Conservation (phyloP, 2,888 invertebrate species). For the Unio delphinus region DNA sequence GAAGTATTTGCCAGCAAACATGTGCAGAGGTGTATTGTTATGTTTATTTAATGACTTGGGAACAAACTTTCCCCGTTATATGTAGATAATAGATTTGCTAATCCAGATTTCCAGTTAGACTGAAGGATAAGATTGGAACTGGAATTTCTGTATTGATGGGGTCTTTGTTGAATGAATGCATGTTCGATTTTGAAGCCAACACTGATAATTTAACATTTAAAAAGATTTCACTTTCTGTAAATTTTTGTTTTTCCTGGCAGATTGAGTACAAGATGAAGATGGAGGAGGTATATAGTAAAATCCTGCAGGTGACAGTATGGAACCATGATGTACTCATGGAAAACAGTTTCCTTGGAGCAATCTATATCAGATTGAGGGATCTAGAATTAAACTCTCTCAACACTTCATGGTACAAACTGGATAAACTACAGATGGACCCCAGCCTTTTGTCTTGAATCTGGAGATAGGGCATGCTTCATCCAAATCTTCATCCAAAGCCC, state of each 20-base stretch:
- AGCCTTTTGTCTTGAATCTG: constrained; percentile 13
- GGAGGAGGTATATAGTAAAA: constrained; percentile 82
- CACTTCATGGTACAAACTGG: constrained; percentile 84
- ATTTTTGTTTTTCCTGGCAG: constrained; percentile 71
- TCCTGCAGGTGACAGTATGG: constrained; percentile 95
- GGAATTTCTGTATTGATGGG: no score
- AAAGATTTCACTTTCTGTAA: neutral
- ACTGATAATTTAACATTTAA: neutral
- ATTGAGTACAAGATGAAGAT: constrained; percentile 86
- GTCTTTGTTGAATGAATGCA: neutral
- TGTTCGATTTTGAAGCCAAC: neutral
- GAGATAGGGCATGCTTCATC: no score
- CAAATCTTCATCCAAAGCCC: no score
- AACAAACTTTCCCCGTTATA: no score
- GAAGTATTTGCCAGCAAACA: no score
- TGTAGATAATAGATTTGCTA: no score
- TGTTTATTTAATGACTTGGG: no score
- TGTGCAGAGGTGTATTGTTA: no score
- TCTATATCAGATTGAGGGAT: constrained; percentile 83
- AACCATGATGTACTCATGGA: constrained; percentile 94
- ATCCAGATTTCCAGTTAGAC: no score
- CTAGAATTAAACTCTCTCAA: constrained; percentile 85
- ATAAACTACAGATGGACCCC: constrained; percentile 52
- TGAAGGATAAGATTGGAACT: no score
- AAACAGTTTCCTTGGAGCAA: constrained; percentile 95